Evolutionary conservation across 2,888 invertebrate genomes (phyloP), one percentile per base, ranked within the genome.

Genomic region (Lepeophtheirus nordmannii): DNA sequence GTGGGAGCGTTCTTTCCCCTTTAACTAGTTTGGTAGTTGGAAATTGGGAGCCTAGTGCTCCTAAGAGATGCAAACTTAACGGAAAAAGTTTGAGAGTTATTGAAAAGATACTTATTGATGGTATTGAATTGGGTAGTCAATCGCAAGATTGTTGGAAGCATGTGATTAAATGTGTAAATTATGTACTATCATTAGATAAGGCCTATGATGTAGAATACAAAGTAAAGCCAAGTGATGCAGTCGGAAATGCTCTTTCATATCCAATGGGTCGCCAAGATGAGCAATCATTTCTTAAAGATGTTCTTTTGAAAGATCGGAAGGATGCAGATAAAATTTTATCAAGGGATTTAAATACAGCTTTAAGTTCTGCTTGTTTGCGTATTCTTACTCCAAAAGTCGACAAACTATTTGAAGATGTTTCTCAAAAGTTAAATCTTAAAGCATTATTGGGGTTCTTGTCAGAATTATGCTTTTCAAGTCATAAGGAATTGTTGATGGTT

Each of bases 61-160:
- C 22, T 1, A 20, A 57, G n/a, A 10, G 57, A 23, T 22, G 57
- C 20, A 57, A 57, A 11, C n/a, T 57, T 20, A 57, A 57, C n/a
- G 30, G 30, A 30, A 30, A 30, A 30, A 57, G 94, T 73, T 89
- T 91, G 0, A 78, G 94, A 69, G 92, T 91, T 56, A 83, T 96
- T 78, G 93, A 96, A 74, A 88, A 94, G 20, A 81, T 96, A 30
- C 81, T 96, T 67, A 85, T 84, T 75, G 82, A 86, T 68, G 92
- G 93, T 1, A 78, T 96, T 63, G 92, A 93, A 73, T 80, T 93
- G 10, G 93, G 91, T 7, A 89, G 91, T 53, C 91, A 92, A 73
- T 89, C 92, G 37, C 82, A 89, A 20, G 89, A 90, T 70, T 94
- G 94, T 72, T 96, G 96, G 96, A 87, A 88, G 69, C 92, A 96